Base-by-base conservation (phyloP, 2,888 invertebrate genomes). In the Blastobasis adustella region DNA sequence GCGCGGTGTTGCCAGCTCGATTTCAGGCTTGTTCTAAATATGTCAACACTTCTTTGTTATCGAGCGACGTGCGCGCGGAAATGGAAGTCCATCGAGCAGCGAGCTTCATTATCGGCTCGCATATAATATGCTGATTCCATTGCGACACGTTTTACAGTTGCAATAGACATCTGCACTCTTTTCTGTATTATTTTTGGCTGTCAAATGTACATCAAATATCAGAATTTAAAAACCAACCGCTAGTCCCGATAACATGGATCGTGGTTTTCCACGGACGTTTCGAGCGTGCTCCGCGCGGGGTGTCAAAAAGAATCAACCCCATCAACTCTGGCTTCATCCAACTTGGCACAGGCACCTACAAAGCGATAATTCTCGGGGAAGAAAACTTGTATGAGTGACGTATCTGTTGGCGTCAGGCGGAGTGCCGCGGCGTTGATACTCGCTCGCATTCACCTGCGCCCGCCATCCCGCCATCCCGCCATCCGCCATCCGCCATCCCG, bases 21-120 rank as follows among this genome's bases (percentile, higher is more conserved):
- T 86, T 88, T 86, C 86, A 87, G 87, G 87, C 86, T 85, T 85
- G 88, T 86, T 88, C 88, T 88, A 88, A 88, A 88, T 87, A 86
- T 85, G 87, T 86, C 88, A 84, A 73, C 82, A 82, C 71, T 81
- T 84, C 87, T 87, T 88, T 87, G 88, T 87, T 83, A 85, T 83
- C 84, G 74, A 61, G 71, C 71, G 81, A 80, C 85, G 76, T 79
- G 77, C 62, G 83, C 76, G 79, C 83, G 88, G 87, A 88, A 88
- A 87, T 87, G 87, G 85, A 87, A 83, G 79, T 77, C 83, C 82
- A 82, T 79, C 79, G 77, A 79, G 76, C 74, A 76, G 79, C 76
- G 78, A 63, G 67, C 65, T 73, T 75, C 69, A 82, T 84, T 85
- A 87, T 87, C 82, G 73, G 69, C 62, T 65, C 68, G 76, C 71